Conservation (phyloP, 2,797 vertebrate species). For the Sebastes hubbsi region DNA sequence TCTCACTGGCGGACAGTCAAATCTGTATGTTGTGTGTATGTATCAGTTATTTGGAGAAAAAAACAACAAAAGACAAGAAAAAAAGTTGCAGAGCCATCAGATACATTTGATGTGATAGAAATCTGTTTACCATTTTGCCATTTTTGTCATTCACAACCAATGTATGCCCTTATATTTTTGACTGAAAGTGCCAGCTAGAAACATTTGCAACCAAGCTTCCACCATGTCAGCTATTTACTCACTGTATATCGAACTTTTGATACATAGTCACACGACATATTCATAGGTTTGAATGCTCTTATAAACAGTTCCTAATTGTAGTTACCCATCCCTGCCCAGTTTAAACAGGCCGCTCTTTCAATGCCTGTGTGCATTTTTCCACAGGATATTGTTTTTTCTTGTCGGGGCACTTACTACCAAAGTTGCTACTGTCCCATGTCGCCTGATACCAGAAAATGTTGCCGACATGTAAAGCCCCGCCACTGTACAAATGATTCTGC, state of each 20-base stretch:
- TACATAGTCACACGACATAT: slow-evolving; percentile 72
- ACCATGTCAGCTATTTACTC: slow-evolving; percentile 68
- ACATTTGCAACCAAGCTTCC: slow-evolving; percentile 61
- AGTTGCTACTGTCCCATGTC: slow-evolving; percentile 49
- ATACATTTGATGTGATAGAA: slow-evolving; percentile 70
- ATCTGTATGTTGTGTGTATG: slow-evolving; percentile 75
- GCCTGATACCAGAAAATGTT: slow-evolving; percentile 20
- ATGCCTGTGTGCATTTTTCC: slow-evolving; percentile 39
- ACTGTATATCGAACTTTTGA: slow-evolving; percentile 70
- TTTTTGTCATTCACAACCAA: slow-evolving; percentile 62
- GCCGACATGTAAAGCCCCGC: slow-evolving; percentile 46
- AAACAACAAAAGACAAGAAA: slow-evolving; percentile 25
- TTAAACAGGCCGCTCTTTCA: slow-evolving; percentile 30
- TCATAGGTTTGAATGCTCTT: slow-evolving; percentile 70
- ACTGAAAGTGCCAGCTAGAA: slow-evolving; percentile 72
- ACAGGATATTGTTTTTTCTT: slow-evolving; percentile 32
- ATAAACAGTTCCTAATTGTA: slow-evolving; percentile 51
- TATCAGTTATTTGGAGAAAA: slow-evolving; percentile 62
- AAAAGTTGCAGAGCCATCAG: slow-evolving; percentile 56
- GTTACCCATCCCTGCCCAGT: slow-evolving; percentile 27
- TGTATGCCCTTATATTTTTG: slow-evolving; percentile 68
- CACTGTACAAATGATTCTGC: slow-evolving; percentile 65
- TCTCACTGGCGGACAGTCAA: slow-evolving; percentile 60
- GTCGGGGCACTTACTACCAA: slow-evolving; percentile 46
- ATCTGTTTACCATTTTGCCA: slow-evolving; percentile 59